Evolutionary conservation across 2,113 vertebrate species (phyloP).

Genomic region (Miniopterus natalensis): DNA sequence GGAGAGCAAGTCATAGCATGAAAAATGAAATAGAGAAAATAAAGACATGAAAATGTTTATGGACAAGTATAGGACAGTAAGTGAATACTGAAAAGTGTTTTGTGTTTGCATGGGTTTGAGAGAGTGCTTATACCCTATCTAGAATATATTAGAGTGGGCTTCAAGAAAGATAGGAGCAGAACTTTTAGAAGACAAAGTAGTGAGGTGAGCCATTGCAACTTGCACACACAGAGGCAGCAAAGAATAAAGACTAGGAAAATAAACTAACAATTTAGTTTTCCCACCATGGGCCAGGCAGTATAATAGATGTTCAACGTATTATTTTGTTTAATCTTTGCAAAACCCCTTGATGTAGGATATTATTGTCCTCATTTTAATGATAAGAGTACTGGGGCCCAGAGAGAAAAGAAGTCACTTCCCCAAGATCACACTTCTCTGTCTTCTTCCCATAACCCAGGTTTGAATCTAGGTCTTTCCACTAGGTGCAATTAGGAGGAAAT

Average conservation of each 20-base stretch:
- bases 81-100: not conserved
- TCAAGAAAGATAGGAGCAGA: not conserved
- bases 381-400: not conserved
- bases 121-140: not conserved
- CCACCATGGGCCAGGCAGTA: not conserved
- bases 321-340: constrained; percentile 34
- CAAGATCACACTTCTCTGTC: not conserved
- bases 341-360: not conserved
- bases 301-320: not conserved
- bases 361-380: not conserved
- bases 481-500: not conserved
- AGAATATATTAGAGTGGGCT: not conserved
- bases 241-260: not conserved
- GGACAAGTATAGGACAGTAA: not conserved
- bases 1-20: not conserved
- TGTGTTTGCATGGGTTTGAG: not conserved
- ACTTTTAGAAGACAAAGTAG: not conserved
- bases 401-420: not conserved
- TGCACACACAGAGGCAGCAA: not conserved
- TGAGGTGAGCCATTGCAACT: not conserved
- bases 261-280: not conserved
- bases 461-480: not conserved
- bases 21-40: not conserved
- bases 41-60: not conserved
- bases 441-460: not conserved